Percentiles rank a stretch among this genome's conserved stretches.
phyloP scores from a whole-genome alignment of 2,888 invertebrate genomes.

The Folsomia candida region DNA sequence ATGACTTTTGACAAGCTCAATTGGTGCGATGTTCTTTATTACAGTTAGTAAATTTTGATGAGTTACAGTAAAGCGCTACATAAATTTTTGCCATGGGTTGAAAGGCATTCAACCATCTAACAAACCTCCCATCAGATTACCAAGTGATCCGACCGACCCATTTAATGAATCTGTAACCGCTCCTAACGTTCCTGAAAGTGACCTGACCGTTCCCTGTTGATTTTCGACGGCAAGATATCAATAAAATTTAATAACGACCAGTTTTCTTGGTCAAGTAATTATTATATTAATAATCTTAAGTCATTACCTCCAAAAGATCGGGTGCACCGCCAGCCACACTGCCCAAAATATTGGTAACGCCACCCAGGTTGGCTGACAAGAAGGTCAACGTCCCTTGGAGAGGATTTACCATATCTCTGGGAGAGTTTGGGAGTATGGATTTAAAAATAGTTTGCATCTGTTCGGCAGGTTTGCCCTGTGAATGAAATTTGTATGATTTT shows the following conservation, averaged over 20 bases:
- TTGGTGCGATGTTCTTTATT: too few relatives aligned
- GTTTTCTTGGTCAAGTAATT: too few relatives aligned
- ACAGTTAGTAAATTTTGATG: too few relatives aligned
- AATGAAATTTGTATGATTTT: too few relatives aligned
- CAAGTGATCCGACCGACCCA: slow-evolving; percentile 33
- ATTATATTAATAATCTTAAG: too few relatives aligned
- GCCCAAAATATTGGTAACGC: slow-evolving; percentile 38
- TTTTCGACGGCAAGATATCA: too few relatives aligned
- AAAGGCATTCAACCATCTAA: slow-evolving; percentile 17
- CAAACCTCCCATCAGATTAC: slow-evolving; percentile 33
- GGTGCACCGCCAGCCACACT: slow-evolving; percentile 35
- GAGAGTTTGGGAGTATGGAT: slow-evolving; percentile 33
- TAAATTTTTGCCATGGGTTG: background rate
- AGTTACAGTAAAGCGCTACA: too few relatives aligned
- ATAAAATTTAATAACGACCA: too few relatives aligned
- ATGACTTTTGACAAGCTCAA: too few relatives aligned
- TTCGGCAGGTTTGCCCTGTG: slow-evolving; percentile 42
- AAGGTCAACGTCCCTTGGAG: slow-evolving; percentile 41
- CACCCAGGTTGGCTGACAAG: slow-evolving; percentile 34
- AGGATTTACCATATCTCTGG: slow-evolving; percentile 23
- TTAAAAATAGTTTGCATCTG: slow-evolving; percentile 40
- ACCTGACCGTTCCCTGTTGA: slow-evolving; percentile 45
- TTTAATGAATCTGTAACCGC: slow-evolving; percentile 36
- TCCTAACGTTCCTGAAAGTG: slow-evolving; percentile 41
- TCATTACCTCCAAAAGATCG: slow-evolving; percentile 41